A percentile compares a stretch with the other conserved stretches of the same genome.
Conservation (phyloP, 2,888 invertebrate species). For the Cephus runcator region DNA sequence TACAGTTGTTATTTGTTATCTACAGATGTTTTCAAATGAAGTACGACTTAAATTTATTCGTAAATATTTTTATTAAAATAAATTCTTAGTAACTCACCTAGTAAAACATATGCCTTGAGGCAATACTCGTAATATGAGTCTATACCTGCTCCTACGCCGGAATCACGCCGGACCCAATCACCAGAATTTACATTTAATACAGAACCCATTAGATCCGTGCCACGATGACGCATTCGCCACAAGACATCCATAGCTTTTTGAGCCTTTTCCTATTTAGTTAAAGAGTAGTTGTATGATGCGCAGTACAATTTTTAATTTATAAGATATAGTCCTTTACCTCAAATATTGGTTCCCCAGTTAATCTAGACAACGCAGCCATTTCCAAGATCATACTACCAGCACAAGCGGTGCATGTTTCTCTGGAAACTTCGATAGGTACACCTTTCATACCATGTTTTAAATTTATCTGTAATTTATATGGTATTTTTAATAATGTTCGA, state of each 20-base stretch:
- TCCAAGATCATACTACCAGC: slow-evolving; percentile 98
- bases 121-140: slow-evolving; percentile 99
- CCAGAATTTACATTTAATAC: slow-evolving; percentile 98
- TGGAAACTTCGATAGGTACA: slow-evolving; percentile 76
- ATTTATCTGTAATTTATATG: slow-evolving; percentile 73
- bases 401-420: slow-evolving; percentile 97
- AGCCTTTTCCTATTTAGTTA: slow-evolving; percentile 77
- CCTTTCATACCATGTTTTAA: slow-evolving; percentile 84
- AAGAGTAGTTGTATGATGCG: background rate
- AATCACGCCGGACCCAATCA: slow-evolving; percentile 96
- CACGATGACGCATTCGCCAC: slow-evolving; percentile 93
- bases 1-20: background rate
- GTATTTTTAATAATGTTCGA: slow-evolving; percentile 10
- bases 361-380: slow-evolving; percentile 93
- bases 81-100: slow-evolving; percentile 66
- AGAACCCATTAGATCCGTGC: slow-evolving; percentile 95
- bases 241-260: slow-evolving; percentile 96
- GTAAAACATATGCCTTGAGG: slow-evolving; percentile 94
- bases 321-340: slow-evolving; percentile 69
- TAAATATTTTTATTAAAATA: background rate
- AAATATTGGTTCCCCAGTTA: slow-evolving; percentile 91
- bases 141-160: slow-evolving; percentile 98
- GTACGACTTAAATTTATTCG: background rate
- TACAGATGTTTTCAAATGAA: background rate
- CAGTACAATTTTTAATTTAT: background rate